Base-by-base conservation (phyloP, 2,113 vertebrate genomes). In the Apodemus sylvaticus region DNA sequence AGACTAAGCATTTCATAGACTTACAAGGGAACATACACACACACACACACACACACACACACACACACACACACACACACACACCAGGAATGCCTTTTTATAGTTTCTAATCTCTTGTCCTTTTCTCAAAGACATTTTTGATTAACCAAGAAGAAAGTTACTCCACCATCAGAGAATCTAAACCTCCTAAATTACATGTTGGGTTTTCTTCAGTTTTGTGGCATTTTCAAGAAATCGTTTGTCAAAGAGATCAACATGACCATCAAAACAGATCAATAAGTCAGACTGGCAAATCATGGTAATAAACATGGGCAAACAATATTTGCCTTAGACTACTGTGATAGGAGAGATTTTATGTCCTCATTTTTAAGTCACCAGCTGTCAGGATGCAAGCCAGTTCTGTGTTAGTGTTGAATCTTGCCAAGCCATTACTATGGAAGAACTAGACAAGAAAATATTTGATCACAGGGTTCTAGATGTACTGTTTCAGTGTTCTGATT, bases 171-270 rank as follows among this genome's bases (percentile, higher is more conserved):
- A 14, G 82, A 36, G 70, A 92, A 8, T 74, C 45, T 94, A 94
- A 94, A 89, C 79, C 11, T 10, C 12, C 24, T 60, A 48, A 83
- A 79, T 81, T 60, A 6, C 76, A 60, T 42, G 19, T 20, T 42
- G 36, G 29, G 13, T 31, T 79, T 90, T 76, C 42, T 24, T 83
- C 58, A 64, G 34, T 68, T 71, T 77, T 62, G 66, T 31, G 79
- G 48, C 55, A 14, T 92, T 76, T 66, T 90, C 76, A 81, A 78
- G 58, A 94, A 86, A 85, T 94, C 36, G 91, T 34, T 8, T 89
- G 90, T 24, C 48, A 58, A 96, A 70, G 3, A 10, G 34, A 74
- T 68, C 48, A 86, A 68, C 22, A 45, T 53, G 39, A 71, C n/a
- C 60, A 79, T 77, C 42, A 77, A 86, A 74, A 17, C 22, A 73